Evolutionary conservation across 1,140 invertebrate species (phyloP).

Genomic region (Drosophila virilis): DNA sequence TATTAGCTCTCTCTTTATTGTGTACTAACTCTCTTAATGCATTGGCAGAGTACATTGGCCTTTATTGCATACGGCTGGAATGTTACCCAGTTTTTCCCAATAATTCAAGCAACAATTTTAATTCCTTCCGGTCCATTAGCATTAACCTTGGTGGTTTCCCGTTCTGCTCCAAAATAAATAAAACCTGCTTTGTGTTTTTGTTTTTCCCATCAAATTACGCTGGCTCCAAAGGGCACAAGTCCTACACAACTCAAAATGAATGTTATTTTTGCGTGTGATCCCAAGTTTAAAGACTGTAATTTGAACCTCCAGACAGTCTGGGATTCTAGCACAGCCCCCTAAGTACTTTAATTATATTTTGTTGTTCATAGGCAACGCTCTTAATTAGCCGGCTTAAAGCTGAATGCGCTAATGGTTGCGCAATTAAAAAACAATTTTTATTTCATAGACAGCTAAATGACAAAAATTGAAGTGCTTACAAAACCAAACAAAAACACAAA

Average conservation of each 20-base stretch:
- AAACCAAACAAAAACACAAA: slow-evolving; percentile 16
- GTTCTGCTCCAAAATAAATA: background rate
- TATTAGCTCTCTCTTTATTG: background rate
- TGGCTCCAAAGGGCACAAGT: background rate
- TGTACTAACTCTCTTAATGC: no score
- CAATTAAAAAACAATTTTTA: slow-evolving; percentile 70
- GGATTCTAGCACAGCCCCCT: slow-evolving; percentile 2
- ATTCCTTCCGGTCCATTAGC: slow-evolving; percentile 3
- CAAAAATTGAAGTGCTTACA: slow-evolving; percentile 46
- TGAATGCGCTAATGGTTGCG: slow-evolving; percentile 40
- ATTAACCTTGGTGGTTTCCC: slow-evolving; percentile 3
- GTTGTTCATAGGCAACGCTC: slow-evolving; percentile 28
- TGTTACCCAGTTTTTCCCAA: slow-evolving; percentile 13
- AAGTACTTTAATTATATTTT: slow-evolving; percentile 15
- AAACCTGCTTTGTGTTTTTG: slow-evolving; percentile 42
- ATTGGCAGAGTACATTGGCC: background rate
- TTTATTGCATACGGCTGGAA: slow-evolving; percentile 20
- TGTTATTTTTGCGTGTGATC: slow-evolving; percentile 39
- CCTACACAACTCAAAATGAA: background rate
- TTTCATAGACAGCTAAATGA: slow-evolving; percentile 37
- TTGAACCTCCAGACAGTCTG: slow-evolving; percentile 11
- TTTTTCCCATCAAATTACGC: slow-evolving; percentile 19
- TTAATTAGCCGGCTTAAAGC: slow-evolving; percentile 24
- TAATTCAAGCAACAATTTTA: background rate
- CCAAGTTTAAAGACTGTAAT: slow-evolving; percentile 11